These are phyloP conservation scores for Plecturocebus donacophilus DNA, from an alignment of 2,113 vertebrate species.

Conservation along the genomic window DNA sequence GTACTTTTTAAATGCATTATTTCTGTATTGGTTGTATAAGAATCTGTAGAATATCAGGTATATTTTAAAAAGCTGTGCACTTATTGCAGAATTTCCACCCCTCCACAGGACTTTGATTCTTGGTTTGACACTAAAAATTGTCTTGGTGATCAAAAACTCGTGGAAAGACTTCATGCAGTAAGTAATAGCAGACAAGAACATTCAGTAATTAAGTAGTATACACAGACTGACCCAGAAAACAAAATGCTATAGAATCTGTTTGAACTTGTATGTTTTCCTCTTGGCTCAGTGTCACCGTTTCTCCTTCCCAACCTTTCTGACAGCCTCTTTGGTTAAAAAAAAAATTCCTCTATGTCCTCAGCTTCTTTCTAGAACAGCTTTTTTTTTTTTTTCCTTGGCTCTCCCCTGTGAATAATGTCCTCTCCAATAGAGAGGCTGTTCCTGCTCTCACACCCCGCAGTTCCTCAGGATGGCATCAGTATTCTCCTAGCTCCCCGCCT, in stretches of 20 bases:
- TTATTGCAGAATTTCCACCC: constrained; percentile 62
- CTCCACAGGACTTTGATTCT: constrained; percentile 92
- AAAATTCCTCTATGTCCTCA: background rate
- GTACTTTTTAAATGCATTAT: constrained; percentile 37
- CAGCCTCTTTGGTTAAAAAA: background rate
- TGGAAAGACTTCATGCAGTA: constrained; percentile 93
- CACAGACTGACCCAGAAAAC: background rate
- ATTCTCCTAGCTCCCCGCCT: background rate
- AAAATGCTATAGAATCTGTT: background rate
- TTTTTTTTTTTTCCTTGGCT: background rate
- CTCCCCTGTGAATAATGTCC: background rate
- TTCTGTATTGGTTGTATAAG: background rate
- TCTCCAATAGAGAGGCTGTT: background rate
- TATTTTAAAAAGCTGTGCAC: background rate
- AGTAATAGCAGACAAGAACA: constrained; percentile 80
- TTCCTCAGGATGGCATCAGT: background rate
- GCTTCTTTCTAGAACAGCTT: background rate
- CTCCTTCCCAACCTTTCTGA: background rate
- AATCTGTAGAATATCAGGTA: constrained; percentile 3
- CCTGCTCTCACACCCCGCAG: background rate
- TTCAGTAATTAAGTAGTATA: background rate
- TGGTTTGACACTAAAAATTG: constrained; percentile 97
- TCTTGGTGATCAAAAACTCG: constrained; percentile 93
- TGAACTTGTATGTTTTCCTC: background rate
- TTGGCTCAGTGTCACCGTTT: background rate